Base-by-base conservation (phyloP, 92 coral and sea anemone species). In the Epizoanthus rinbou region DNA sequence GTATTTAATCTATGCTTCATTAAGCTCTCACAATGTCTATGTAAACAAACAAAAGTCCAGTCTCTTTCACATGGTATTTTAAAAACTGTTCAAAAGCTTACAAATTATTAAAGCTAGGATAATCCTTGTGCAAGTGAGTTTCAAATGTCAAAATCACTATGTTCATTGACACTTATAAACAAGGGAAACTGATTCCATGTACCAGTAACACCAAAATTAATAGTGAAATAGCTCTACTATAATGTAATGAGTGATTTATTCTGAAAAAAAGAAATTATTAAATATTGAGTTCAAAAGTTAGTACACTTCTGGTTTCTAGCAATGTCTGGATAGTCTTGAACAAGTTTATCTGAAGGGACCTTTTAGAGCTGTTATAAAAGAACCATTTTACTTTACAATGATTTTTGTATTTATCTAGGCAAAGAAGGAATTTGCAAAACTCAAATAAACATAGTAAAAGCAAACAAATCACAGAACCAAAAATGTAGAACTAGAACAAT, bases 71-170 rank as follows among this genome's bases (percentile, higher is more conserved):
- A 10, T 50, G 6, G 6, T 67, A 50, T 10, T 67, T 67, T 43
- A 67, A 67, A 65, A 67, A 16, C 73, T 5, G 22, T 67, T 67
- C 73, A 67, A 67, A 33, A 67, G 41, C 69, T 64, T 64, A 64
- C 2, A 64, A 41, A 25, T 50, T 50, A 50, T 50, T 50, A 50
- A 50, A 50, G n/a, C n/a, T n/a, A n/a, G 54, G 54, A 50, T 50
- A 9, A 50, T 50, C 54, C 54, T 50, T 11, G 14, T 50, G 54
- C 54, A 50, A 50, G 54, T 50, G 13, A 50, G 54, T 50, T 50
- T 50, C 15, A 50, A 50, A 50, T 50, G 16, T 50, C 54, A 10
- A 50, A 50, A 50, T 50, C 15, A 11, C 54, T 50, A 10, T 9
- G 54, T 50, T 50, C 54, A 50, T 10, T 50, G 15, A 50, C 7